Base-by-base conservation (phyloP, 2,797 vertebrate species). In the Heterohyrax brucei region DNA sequence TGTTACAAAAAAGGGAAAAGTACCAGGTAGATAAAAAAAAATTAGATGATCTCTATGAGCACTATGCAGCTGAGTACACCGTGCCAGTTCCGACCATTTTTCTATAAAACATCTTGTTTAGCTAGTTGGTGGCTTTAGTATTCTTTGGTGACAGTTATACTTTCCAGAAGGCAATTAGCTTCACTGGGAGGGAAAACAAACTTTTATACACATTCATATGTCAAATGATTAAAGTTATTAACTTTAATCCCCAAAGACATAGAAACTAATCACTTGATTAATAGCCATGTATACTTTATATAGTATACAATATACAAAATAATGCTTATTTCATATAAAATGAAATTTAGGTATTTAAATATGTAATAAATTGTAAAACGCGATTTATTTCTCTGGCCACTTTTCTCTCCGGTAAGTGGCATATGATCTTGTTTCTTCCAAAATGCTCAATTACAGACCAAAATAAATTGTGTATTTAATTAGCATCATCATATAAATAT, bases 161-260 rank as follows among this genome's bases (percentile, higher is more conserved):
- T 90, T 89, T 83, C 16, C 79, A 77, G 77, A 92, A 70, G 9
- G 18, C 56, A 90, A 39, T 75, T 92, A 56, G 92, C 87, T 75
- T 84, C 12, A 90, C 14, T 87, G 53, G 48, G 75, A 73, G 26
- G 76, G 12, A 28, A 24, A 87, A 92, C 76, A 84, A 78, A 4
- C n/a, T 56, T 48, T 87, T 14, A 9, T 56, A 95, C 5, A 39
- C 48, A 77, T 50, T 89, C 14, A 80, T 72, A 56, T 56, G 22
- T 85, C 68, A 91, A 24, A 62, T n/a, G 59, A 50, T 82, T 79
- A 61, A 87, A 50, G 82, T 77, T 76, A 62, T 76, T 56, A 85
- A 62, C 3, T 70, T 92, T 48, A 81, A 77, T 77, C 9, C 30
- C 72, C 68, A 22, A 64, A 86, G 78, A 81, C 12, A 76, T 19